Evolutionary conservation across 2,113 vertebrate genomes (phyloP).

Genomic region (Chlamydotis undulata): DNA sequence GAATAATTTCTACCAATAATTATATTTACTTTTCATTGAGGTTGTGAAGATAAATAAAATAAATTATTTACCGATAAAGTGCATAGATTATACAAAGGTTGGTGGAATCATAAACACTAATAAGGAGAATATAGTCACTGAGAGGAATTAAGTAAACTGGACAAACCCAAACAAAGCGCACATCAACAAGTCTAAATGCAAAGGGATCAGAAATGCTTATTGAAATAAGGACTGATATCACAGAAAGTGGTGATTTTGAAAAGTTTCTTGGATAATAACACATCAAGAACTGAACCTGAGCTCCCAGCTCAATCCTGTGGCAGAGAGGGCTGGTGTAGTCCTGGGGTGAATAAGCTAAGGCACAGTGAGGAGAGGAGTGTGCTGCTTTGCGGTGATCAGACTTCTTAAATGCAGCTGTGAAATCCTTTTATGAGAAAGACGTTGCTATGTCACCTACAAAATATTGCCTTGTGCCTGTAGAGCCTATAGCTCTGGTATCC

Average conservation of each 20-base stretch:
- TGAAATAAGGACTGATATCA: accelerated
- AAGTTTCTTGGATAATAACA: background rate
- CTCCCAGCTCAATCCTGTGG: background rate
- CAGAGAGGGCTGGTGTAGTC: background rate
- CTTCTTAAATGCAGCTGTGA: background rate
- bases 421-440: background rate
- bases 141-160: background rate
- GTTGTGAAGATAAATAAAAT: background rate
- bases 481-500: background rate
- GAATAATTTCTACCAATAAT: background rate
- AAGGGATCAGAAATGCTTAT: background rate
- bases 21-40: background rate
- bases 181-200: background rate
- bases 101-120: background rate
- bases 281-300: background rate
- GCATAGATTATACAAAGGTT: background rate
- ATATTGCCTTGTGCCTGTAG: background rate
- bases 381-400: background rate
- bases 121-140: background rate
- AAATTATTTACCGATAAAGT: background rate
- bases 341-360: background rate
- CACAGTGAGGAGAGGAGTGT: background rate
- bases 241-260: background rate
- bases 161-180: background rate
- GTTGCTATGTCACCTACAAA: background rate